These are phyloP conservation scores for Cerceris ruficornis DNA, from an alignment of 2,888 invertebrate genomes.

Conservation along the genomic window DNA sequence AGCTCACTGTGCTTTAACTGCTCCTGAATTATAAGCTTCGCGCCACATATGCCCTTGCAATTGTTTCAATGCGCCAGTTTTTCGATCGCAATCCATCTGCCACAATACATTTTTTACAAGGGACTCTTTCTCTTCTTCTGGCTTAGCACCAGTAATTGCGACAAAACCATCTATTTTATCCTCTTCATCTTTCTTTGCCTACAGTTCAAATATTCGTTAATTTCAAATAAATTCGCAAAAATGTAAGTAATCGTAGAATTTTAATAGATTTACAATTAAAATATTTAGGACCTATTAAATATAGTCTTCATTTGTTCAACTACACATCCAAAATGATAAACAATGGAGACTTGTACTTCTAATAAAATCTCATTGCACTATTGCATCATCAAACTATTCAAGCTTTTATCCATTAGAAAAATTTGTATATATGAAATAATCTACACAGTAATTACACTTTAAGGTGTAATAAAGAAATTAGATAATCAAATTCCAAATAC, in stretches of 20 bases:
- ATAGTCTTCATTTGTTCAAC: background rate
- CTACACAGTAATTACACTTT: too few relatives aligned
- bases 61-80: constrained; percentile 90
- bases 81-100: constrained; percentile 92
- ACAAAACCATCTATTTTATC: constrained; percentile 84
- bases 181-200: constrained; percentile 84
- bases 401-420: too few relatives aligned
- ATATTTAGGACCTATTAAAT: background rate
- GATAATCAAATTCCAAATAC: too few relatives aligned
- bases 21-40: constrained; percentile 90
- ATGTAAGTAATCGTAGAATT: too few relatives aligned
- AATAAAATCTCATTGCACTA: too few relatives aligned
- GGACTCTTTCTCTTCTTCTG: constrained; percentile 85
- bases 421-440: too few relatives aligned
- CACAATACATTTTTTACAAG: constrained; percentile 88
- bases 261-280: background rate
- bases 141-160: constrained; percentile 83
- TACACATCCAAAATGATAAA: background rate
- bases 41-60: constrained; percentile 96
- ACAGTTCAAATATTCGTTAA: constrained; percentile 36
- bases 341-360: too few relatives aligned
- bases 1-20: constrained; percentile 95
- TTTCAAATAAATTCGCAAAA: constrained; percentile 3
- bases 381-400: too few relatives aligned
- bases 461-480: too few relatives aligned